phyloP scores from a whole-genome alignment of 2,113 vertebrate genomes.

The Tauraco erythrolophus region DNA sequence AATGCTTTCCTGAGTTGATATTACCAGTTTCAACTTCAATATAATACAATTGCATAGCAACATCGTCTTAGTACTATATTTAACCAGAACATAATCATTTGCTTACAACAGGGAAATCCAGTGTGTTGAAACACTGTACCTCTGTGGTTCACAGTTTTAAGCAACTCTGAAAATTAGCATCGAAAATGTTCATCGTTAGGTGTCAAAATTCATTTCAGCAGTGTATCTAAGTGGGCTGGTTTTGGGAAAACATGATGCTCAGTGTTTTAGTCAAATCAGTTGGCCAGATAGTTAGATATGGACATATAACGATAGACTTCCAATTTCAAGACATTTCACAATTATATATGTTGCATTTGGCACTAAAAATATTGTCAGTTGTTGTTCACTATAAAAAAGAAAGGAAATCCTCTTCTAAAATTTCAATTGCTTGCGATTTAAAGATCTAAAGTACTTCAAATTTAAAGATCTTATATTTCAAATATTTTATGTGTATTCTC shows the following conservation, averaged over 20 bases:
- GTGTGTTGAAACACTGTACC: not conserved
- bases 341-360: not conserved
- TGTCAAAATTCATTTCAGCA: not conserved
- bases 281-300: not conserved
- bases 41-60: not conserved
- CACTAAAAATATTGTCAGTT: not conserved
- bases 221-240: not conserved
- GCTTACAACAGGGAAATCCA: not conserved
- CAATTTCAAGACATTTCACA: not conserved
- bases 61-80: not conserved
- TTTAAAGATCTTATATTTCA: not conserved
- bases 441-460: not conserved
- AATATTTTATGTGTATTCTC: not conserved
- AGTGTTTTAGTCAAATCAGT: not conserved
- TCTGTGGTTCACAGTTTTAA: not conserved
- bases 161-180: not conserved
- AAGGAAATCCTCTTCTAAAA: not conserved
- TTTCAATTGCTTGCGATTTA: not conserved
- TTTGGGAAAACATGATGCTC: not conserved
- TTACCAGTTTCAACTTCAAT: not conserved
- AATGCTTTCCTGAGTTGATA: not conserved
- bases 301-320: not conserved
- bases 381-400: not conserved
- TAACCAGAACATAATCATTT: not conserved
- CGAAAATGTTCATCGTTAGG: accelerated